Evolutionary conservation across 2,113 vertebrate species (phyloP).

Genomic region (Spermophilus dauricus): DNA sequence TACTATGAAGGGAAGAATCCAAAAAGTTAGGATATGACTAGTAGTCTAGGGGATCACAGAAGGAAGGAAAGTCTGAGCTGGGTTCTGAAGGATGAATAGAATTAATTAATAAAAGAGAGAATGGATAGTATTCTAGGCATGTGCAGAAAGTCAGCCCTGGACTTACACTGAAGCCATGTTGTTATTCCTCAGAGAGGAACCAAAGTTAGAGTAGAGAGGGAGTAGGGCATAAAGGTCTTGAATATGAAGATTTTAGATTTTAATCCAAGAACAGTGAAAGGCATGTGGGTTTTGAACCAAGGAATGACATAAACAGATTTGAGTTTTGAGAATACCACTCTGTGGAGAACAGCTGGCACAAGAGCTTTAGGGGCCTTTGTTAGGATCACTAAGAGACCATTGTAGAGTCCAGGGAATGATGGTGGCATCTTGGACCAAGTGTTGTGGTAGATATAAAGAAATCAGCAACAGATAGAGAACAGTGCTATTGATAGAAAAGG

Average conservation of each 20-base stretch:
- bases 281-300: background rate
- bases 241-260: background rate
- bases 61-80: background rate
- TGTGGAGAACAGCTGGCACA: background rate
- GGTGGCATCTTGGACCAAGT: background rate
- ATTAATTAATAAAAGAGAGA: background rate
- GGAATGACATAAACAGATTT: background rate
- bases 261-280: constrained; percentile 19
- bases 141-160: background rate
- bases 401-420: background rate
- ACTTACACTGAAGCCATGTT: background rate
- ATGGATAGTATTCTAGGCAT: background rate
- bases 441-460: background rate
- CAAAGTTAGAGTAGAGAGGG: background rate
- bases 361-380: background rate
- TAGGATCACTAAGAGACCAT: background rate
- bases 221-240: background rate
- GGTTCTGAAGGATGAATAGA: background rate
- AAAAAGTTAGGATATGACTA: background rate
- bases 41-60: background rate
- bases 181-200: background rate
- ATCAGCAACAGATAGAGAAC: background rate
- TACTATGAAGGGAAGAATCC: background rate
- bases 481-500: background rate
- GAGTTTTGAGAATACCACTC: background rate